Conservation (phyloP, 2,888 invertebrate genomes). For the Netelia inedita region DNA sequence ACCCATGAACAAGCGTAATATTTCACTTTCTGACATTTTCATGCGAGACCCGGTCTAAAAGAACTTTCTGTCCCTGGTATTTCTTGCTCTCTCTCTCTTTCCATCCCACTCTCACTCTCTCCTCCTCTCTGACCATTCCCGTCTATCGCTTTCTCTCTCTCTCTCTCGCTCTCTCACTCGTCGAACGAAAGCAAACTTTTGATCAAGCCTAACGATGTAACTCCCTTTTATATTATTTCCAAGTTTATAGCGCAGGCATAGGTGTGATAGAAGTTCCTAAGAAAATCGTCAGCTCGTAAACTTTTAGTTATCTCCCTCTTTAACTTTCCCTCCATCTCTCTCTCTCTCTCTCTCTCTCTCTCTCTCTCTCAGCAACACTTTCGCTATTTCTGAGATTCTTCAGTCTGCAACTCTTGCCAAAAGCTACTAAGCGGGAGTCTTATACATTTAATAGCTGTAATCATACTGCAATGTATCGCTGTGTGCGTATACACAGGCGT, state of each 20-base stretch:
- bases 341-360: neutral
- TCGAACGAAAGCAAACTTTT: constrained; percentile 1
- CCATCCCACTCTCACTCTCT: neutral
- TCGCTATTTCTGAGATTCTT: neutral
- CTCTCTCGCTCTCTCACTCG: constrained; percentile 2
- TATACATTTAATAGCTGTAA: constrained; percentile 15
- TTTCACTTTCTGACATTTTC: constrained; percentile 33
- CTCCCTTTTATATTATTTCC: neutral
- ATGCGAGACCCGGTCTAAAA: neutral
- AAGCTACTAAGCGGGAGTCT: constrained; percentile 23
- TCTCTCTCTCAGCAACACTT: neutral
- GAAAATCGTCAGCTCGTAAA: constrained; percentile 37
- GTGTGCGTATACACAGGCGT: neutral
- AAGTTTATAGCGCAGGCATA: constrained; percentile 11
- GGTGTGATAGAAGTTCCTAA: neutral
- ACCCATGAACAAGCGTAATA: constrained; percentile 5
- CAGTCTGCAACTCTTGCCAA: constrained; percentile 5
- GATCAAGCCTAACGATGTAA: neutral
- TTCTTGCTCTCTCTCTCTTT: neutral
- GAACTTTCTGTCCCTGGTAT: neutral
- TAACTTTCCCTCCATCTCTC: neutral
- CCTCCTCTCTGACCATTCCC: neutral
- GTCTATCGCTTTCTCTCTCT: neutral
- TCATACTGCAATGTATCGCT: constrained; percentile 7
- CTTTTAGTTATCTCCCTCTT: neutral